Base-by-base conservation (phyloP, 1,140 invertebrate species). In the Bombus affinis region DNA sequence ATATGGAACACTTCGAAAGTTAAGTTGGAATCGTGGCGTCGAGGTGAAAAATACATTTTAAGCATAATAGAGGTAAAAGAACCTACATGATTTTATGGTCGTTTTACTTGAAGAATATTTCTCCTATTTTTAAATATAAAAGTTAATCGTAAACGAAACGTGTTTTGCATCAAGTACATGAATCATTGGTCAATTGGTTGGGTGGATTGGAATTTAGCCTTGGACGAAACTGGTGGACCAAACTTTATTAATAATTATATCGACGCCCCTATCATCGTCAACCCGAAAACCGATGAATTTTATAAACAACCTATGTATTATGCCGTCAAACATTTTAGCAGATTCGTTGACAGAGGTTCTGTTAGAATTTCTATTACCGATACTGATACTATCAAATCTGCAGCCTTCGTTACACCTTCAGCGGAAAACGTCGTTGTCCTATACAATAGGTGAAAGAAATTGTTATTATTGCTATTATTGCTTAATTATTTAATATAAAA, bases 261-360 rank as follows among this genome's bases (percentile, higher is more conserved):
- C 0, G 98, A 98, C 92, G 95, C 98, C 1, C 96, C 98, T 0
- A 96, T 99, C 47, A 96, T 99, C 76, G 96, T 98, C 0, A 97
- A 98, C 90, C 94, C 95, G 1, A 95, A 95, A 18, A 92, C 89
- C 6, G 94, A 95, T 32, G 97, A 98, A 93, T 98, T 99, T 91
- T 98, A 98, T 91, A 98, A 98, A 92, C 98, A 99, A 89, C 98
- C 98, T 0, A 98, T 98, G 95, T 99, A 96, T 93, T 99, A 99
- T 94, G 97, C 96, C 18, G 95, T 99, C 90, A 97, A 97, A 3
- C 98, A 99, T 94, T 98, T 99, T 88, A 98, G 97, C 62, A 98
- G 97, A 95, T 98, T 98, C 91, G 94, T 98, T 32, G 95, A 96
- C 1, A 95, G 95, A 85, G 96, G 95, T 70, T 98, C 97, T 0